Evolutionary conservation across 2,888 invertebrate species (phyloP).

Genomic region (Oegoconia quadripuncta): DNA sequence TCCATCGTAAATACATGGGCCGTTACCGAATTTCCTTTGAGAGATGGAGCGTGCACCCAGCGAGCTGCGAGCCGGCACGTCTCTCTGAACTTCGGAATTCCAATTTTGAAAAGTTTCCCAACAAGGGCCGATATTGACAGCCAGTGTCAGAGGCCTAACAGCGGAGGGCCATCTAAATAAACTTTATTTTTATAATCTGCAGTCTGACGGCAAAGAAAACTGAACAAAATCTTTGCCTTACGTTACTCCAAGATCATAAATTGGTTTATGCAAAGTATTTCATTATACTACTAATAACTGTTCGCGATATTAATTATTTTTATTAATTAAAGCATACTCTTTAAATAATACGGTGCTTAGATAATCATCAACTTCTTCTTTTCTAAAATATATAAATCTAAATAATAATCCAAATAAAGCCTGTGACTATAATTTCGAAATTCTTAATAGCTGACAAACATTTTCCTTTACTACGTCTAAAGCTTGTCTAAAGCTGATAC

Average conservation of each 20-base stretch:
- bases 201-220: background rate
- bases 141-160: constrained; percentile 65
- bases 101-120: constrained; percentile 78
- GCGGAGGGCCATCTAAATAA: constrained; percentile 40
- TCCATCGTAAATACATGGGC: constrained; percentile 67
- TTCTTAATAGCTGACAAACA: constrained; percentile 25
- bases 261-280: too few species aligned
- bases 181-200: constrained; percentile 23
- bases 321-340: too few species aligned
- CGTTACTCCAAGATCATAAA: too few species aligned
- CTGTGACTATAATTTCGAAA: constrained; percentile 7
- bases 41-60: constrained; percentile 64
- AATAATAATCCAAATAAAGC: background rate
- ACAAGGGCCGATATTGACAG: constrained; percentile 74
- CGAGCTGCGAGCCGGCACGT: constrained; percentile 66
- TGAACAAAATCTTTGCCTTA: background rate
- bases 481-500: too few species aligned
- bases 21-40: constrained; percentile 76
- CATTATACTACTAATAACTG: too few species aligned
- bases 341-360: too few species aligned
- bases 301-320: too few species aligned
- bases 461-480: constrained; percentile 11
- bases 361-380: background rate
- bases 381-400: background rate
- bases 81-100: constrained; percentile 74